Evolutionary conservation across 1,140 invertebrate genomes (phyloP), one percentile per base, ranked within the genome.

Genomic region (Polypedilum pembai): DNA sequence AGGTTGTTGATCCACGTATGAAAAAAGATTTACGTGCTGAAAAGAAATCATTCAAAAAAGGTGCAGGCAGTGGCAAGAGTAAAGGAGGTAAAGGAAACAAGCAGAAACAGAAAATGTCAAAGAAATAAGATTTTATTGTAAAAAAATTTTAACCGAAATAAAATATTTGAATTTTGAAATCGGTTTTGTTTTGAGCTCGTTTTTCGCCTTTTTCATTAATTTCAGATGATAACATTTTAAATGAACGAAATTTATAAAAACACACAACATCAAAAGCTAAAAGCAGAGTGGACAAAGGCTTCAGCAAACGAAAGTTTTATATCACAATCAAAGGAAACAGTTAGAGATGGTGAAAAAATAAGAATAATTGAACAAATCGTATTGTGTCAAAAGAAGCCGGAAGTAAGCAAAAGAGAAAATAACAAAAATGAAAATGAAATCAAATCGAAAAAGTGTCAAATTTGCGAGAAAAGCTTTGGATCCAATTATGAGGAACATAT

Each of bases 1-100:
- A 93, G 82, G 88, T 99, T 3, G 98, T 99, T 0, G 97, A 99
- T 88, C 89, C 90, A 5, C 85, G 97, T 75, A 91, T 99, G 90
- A 99, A 99, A 83, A 98, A 98, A 83, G 98, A 99, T 82, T 84
- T 90, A 76, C 85, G 89, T 65, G 88, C 87, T 3, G 82, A 87
- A 75, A 91, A 91, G 78, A 87, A 86, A 1, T 33, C 24, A 3
- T 33, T 33, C 5, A 33, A 33, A 33, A 90, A 89, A 76, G 86
- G 45, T n/a, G 10, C 4, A 56, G 45, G 45, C 12, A 1, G n/a
- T 12, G 45, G 65, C 3, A 69, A 69, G 17, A 18, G 65, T 18
- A 21, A 18, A 18, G 65, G 65, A 69, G 65, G 85, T 76, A 86
- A 85, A 76, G 85, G 84, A 20, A 85, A 73, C 73, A 2, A 69